Conservation (phyloP, 2,113 vertebrate genomes). For the Dipodomys merriami region DNA sequence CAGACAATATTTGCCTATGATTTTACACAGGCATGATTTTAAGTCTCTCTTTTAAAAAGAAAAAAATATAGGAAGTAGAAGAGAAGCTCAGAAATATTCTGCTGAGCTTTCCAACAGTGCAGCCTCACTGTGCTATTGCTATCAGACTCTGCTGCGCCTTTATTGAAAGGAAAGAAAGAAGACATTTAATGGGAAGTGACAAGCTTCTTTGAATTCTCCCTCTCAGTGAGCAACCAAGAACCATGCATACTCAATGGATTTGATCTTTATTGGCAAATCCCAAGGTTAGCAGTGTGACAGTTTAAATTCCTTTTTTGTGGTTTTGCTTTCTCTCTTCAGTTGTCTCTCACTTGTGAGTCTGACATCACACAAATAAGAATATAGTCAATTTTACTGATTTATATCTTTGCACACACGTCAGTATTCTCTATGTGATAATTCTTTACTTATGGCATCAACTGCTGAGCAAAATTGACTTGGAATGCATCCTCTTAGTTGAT, state of each 20-base stretch:
- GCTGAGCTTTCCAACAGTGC: not conserved
- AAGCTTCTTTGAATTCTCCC: constrained; percentile 61
- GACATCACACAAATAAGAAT: constrained; percentile 65
- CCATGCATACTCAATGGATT: constrained; percentile 64
- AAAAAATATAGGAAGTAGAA: constrained; percentile 8
- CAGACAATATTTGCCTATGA: constrained; percentile 47
- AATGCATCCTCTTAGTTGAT: constrained; percentile 56
- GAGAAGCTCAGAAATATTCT: constrained; percentile 37
- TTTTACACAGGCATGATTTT: constrained; percentile 53
- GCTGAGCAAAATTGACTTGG: constrained; percentile 72
- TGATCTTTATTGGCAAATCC: constrained; percentile 50
- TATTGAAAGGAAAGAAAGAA: constrained; percentile 76
- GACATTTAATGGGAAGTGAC: constrained; percentile 77
- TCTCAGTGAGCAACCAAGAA: constrained; percentile 51
- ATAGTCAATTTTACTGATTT: constrained; percentile 70
- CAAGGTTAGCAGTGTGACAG: constrained; percentile 52
- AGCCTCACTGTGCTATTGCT: constrained; percentile 24
- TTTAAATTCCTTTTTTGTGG: constrained; percentile 61
- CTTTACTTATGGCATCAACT: constrained; percentile 65
- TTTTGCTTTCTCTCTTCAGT: constrained; percentile 58
- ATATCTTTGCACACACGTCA: constrained; percentile 57
- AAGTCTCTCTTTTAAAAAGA: constrained; percentile 41
- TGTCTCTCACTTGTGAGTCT: constrained; percentile 69
- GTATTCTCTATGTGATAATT: constrained; percentile 65
- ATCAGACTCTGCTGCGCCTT: constrained; percentile 62